A percentile compares a stretch with the other conserved stretches of the same genome.
Conservation (phyloP, 2,113 vertebrate genomes). For the Origma solitaria region DNA sequence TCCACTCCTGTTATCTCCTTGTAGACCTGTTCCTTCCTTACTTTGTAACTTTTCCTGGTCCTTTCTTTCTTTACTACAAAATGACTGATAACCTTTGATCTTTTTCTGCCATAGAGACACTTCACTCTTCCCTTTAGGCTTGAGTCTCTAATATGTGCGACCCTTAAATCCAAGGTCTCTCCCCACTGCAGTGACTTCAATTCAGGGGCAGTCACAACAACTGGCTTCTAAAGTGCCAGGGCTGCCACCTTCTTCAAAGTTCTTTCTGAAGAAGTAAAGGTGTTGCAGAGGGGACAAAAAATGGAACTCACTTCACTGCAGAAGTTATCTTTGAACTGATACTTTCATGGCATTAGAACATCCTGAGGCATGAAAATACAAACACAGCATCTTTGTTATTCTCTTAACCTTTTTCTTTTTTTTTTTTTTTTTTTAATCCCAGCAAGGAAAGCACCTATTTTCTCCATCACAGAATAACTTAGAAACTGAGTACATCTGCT, state of each 20-base stretch:
- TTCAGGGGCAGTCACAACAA: background rate
- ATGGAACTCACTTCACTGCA: background rate
- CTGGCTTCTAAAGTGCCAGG: background rate
- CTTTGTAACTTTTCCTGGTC: background rate
- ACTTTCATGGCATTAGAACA: background rate
- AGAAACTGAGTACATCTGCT: background rate
- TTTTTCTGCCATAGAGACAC: background rate
- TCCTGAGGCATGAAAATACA: background rate
- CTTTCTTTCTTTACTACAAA: background rate
- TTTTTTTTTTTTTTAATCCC: rapidly evolving
- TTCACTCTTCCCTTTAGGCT: background rate
- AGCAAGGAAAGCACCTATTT: background rate
- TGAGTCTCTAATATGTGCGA: rapidly evolving
- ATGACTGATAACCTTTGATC: background rate
- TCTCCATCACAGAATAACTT: background rate
- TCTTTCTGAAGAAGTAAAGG: background rate
- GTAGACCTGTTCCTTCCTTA: background rate
- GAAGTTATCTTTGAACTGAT: background rate
- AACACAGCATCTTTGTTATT: background rate
- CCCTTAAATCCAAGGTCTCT: background rate
- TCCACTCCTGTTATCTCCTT: background rate
- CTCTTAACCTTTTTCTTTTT: background rate
- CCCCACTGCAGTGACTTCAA: background rate
- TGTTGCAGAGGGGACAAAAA: background rate
- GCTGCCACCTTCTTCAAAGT: background rate